Percentiles rank a stretch among this genome's conserved stretches.
Evolutionary conservation across 1,140 invertebrate genomes (phyloP).

Genomic region (Megathymus violae): DNA sequence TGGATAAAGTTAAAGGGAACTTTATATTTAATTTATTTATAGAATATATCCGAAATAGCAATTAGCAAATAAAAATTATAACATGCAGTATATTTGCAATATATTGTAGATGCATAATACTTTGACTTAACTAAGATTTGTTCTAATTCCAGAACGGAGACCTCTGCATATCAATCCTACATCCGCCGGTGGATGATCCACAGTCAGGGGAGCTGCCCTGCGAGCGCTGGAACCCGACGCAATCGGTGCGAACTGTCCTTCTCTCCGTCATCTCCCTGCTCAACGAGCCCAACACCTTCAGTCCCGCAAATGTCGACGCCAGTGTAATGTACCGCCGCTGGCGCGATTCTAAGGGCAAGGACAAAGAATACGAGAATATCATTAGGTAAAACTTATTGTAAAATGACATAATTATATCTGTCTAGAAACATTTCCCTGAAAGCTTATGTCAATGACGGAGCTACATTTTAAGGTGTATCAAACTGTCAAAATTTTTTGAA

Average conservation of each 20-base stretch:
- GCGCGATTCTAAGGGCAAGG: conserved; percentile 98
- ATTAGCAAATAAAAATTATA: too few species aligned
- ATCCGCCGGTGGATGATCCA: conserved; percentile 99
- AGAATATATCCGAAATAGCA: too few species aligned
- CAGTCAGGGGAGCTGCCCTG: conserved; percentile 99
- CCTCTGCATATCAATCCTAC: conserved; percentile 99
- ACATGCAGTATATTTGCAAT: too few species aligned
- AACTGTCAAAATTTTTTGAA: too few species aligned
- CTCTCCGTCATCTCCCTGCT: conserved; percentile 99
- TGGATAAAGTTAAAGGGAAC: too few species aligned
- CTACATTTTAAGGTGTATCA: too few species aligned
- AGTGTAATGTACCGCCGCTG: conserved; percentile 99
- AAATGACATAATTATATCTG: too few species aligned
- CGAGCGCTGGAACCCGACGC: conserved; percentile 99
- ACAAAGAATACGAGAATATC: conserved; percentile 99
- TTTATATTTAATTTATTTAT: too few species aligned
- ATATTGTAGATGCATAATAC: too few species aligned
- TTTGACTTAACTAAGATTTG: background rate
- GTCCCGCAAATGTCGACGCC: conserved; percentile 99
- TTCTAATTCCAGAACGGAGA: conserved; percentile 94
- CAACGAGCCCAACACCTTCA: conserved; percentile 99
- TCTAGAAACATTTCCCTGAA: too few species aligned
- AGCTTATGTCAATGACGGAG: too few species aligned
- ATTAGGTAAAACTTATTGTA: conserved; percentile 95
- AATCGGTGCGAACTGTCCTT: conserved; percentile 99